phyloP scores from a whole-genome alignment of 2,797 vertebrate genomes.

The Artibeus lituratus region DNA sequence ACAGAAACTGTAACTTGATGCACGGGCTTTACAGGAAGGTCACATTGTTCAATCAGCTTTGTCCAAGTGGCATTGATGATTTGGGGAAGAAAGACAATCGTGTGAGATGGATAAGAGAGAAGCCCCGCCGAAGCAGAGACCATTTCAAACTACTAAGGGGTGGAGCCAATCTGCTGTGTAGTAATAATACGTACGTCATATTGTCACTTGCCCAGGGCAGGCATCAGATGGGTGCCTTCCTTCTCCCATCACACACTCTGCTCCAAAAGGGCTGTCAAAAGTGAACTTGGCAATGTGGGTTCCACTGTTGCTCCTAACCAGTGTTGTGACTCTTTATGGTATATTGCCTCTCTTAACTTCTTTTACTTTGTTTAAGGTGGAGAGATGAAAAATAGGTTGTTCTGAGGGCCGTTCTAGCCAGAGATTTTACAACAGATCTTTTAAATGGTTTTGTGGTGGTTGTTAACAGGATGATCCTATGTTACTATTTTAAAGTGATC shows the following conservation, averaged over 20 bases:
- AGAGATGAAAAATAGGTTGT: neutral
- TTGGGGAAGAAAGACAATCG: neutral
- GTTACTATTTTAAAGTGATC: neutral
- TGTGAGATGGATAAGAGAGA: neutral
- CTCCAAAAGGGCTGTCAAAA: neutral
- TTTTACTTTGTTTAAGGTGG: neutral
- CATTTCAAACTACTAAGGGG: neutral
- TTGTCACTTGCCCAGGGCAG: neutral
- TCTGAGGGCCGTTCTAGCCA: neutral
- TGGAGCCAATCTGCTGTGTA: neutral
- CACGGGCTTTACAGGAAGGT: neutral
- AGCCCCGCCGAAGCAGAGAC: neutral
- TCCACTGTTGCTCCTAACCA: neutral
- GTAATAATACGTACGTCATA: neutral
- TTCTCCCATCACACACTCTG: neutral
- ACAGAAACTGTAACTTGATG: neutral
- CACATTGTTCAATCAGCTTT: neutral
- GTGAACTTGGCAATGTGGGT: fast-evolving
- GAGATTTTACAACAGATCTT: neutral
- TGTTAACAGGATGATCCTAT: neutral
- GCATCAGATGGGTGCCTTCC: neutral
- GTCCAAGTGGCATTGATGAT: neutral
- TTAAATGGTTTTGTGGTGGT: neutral
- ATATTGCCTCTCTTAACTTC: neutral
- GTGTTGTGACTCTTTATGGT: neutral